These are phyloP conservation scores for Eupsittula cactorum DNA, from an alignment of 2,113 vertebrate species.

Conservation along the genomic window DNA sequence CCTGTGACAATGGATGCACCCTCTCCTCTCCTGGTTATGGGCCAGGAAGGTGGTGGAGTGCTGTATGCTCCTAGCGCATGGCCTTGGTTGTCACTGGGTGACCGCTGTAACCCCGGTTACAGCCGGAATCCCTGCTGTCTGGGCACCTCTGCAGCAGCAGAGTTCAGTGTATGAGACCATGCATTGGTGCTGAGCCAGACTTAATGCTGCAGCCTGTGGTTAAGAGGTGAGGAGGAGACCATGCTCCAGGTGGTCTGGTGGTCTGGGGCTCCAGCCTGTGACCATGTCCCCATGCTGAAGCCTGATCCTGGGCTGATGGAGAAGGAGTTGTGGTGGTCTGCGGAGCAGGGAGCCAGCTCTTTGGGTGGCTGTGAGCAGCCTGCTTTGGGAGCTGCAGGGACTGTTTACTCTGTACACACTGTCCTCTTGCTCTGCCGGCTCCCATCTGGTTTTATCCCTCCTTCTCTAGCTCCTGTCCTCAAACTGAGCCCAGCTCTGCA, in stretches of 20 bases:
- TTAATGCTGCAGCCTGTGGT: accelerated
- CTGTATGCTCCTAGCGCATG: accelerated
- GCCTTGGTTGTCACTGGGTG: neutral
- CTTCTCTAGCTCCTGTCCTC: neutral
- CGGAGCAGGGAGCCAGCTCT: neutral
- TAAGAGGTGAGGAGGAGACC: neutral
- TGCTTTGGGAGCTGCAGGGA: neutral
- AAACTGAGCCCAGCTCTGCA: neutral
- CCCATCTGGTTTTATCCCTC: neutral
- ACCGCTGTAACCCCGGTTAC: neutral
- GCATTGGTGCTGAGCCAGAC: neutral
- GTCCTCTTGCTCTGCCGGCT: neutral
- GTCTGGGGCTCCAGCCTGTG: accelerated
- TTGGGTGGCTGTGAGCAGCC: neutral
- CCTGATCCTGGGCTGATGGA: neutral
- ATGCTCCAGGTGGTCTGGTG: neutral
- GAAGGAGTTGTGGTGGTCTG: neutral
- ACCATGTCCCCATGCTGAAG: neutral
- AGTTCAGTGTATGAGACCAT: neutral
- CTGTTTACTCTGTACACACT: slow-evolving; percentile 51
- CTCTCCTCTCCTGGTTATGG: neutral
- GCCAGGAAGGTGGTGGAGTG: neutral
- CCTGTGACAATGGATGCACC: accelerated
- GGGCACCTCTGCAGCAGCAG: neutral
- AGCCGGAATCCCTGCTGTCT: neutral